Conservation (phyloP, 1,140 invertebrate species). For the Drosophila persimilis region DNA sequence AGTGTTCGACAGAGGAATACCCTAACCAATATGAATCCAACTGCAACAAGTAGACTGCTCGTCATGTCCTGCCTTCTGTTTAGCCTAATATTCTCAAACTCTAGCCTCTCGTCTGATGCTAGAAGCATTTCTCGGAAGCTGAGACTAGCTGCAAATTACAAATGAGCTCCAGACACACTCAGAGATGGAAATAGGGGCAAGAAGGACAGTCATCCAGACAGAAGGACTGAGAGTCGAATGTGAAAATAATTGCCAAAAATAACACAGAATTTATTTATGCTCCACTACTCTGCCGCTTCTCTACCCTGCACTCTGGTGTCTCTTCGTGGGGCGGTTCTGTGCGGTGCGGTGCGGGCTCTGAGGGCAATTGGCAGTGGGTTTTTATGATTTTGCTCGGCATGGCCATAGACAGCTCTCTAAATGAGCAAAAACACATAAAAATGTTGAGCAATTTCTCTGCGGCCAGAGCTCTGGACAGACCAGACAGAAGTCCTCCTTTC, state of each 20-base stretch:
- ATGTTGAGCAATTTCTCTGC: slow-evolving; percentile 72
- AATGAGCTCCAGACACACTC: slow-evolving; percentile 55
- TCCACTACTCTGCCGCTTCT: slow-evolving; percentile 38
- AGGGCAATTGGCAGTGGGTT: slow-evolving; percentile 58
- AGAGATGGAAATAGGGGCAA: slow-evolving; percentile 1
- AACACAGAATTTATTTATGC: slow-evolving; percentile 79
- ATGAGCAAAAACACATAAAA: slow-evolving; percentile 80
- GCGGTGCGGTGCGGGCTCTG: neutral
- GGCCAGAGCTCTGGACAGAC: slow-evolving; percentile 17
- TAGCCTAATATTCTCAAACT: slow-evolving; percentile 7
- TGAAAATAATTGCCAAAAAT: slow-evolving; percentile 81
- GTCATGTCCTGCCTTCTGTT: no score
- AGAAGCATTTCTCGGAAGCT: slow-evolving; percentile 14
- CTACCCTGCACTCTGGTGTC: neutral
- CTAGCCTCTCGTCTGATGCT: no score
- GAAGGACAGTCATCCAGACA: slow-evolving; percentile 8
- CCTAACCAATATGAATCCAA: neutral
- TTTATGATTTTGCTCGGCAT: slow-evolving; percentile 67
- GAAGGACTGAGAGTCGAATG: slow-evolving; percentile 65
- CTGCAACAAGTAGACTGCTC: neutral
- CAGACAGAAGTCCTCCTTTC: slow-evolving; percentile 10
- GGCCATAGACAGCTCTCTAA: slow-evolving; percentile 66
- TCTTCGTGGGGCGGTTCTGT: neutral
- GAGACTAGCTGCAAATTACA: slow-evolving; percentile 71
- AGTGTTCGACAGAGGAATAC: slow-evolving; percentile 13